Evolutionary conservation across 2,888 invertebrate species (phyloP).

Genomic region (Acrobasis consociella): DNA sequence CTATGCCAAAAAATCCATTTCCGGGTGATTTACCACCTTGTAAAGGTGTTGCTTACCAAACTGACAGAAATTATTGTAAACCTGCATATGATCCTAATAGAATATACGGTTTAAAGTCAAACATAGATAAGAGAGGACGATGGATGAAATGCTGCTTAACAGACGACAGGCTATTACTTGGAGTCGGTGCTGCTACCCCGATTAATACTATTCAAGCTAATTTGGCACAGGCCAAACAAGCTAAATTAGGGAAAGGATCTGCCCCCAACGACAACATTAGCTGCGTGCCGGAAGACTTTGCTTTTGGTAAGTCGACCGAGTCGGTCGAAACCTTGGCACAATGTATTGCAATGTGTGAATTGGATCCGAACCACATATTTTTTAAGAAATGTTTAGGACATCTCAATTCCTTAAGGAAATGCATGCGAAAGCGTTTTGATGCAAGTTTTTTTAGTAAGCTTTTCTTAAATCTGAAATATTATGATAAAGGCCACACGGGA

Average conservation of each 20-base stretch:
- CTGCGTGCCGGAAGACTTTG: constrained; percentile 3
- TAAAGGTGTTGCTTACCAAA: constrained; percentile 38
- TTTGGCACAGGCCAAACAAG: constrained; percentile 30
- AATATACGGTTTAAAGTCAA: constrained; percentile 53
- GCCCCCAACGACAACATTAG: constrained; percentile 9
- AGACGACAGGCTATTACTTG: constrained; percentile 42
- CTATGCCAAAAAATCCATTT: constrained; percentile 41
- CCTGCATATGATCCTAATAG: constrained; percentile 55
- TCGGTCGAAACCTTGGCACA: constrained; percentile 34
- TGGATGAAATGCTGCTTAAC: constrained; percentile 53
- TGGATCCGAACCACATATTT: constrained; percentile 50
- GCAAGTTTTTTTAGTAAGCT: constrained; percentile 39
- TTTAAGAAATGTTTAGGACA: constrained; percentile 58
- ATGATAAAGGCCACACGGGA: constrained; percentile 53
- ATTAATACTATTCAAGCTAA: constrained; percentile 53
- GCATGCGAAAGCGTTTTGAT: constrained; percentile 37
- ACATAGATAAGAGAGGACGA: constrained; percentile 56
- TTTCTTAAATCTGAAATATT: constrained; percentile 43
- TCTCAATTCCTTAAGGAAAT: constrained; percentile 53
- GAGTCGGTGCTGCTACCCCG: constrained; percentile 44
- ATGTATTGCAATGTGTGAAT: constrained; percentile 43
- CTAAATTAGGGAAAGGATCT: constrained; percentile 31
- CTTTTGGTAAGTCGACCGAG: background rate
- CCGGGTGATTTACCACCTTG: constrained; percentile 32
- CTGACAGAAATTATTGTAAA: constrained; percentile 42